These are phyloP conservation scores for Cyclophora punctaria DNA, from an alignment of 2,888 invertebrate species.

Conservation along the genomic window DNA sequence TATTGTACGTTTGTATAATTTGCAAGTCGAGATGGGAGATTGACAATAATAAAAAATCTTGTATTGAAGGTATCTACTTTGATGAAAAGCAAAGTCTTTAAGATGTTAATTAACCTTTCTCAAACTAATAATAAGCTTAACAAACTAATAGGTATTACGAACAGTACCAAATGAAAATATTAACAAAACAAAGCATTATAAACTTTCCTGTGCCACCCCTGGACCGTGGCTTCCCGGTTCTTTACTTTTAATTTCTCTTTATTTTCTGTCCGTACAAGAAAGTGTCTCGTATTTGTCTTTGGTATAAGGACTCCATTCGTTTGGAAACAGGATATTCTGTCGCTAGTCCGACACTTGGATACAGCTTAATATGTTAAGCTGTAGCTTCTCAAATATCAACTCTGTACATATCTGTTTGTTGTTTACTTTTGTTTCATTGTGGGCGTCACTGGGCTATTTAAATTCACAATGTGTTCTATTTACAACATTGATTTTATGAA, in stretches of 20 bases:
- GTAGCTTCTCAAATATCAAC: too few relatives aligned
- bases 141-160: neutral
- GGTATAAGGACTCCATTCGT: conserved; percentile 53
- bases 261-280: conserved; percentile 48
- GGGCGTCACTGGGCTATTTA: too few relatives aligned
- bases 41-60: too few relatives aligned
- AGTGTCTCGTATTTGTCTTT: conserved; percentile 62
- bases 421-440: too few relatives aligned
- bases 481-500: too few relatives aligned
- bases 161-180: neutral
- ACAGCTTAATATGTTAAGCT: neutral
- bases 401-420: too few relatives aligned
- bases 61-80: too few relatives aligned
- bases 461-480: too few relatives aligned
- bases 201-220: conserved; percentile 33
- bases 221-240: conserved; percentile 23
- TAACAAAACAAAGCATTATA: neutral
- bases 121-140: neutral
- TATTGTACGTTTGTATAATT: too few relatives aligned
- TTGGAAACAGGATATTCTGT: conserved; percentile 42
- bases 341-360: conserved; percentile 25
- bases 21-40: too few relatives aligned
- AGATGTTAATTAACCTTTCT: too few relatives aligned
- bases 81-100: neutral
- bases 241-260: conserved; percentile 64